Conservation (phyloP, 2,797 vertebrate genomes). For the Clamator glandarius region DNA sequence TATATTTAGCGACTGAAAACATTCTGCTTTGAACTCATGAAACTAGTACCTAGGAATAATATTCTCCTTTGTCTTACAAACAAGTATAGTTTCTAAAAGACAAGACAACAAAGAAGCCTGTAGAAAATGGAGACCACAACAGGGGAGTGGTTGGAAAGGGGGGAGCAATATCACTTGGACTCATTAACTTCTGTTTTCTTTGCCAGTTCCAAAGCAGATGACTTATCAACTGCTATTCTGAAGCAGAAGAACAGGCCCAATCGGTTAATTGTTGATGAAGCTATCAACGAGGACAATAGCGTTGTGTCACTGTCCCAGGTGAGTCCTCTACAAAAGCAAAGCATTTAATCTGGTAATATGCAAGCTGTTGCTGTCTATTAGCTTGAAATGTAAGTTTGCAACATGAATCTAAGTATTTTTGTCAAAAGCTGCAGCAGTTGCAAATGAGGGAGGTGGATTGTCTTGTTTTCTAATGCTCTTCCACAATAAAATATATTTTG, state of each 20-base stretch:
- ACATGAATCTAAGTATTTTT: not conserved
- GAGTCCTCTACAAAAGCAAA: not conserved
- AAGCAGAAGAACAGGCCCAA: slow-evolving; percentile 99
- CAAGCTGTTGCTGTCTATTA: not conserved
- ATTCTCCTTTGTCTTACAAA: not conserved
- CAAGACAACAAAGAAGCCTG: not conserved
- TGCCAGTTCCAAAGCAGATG: slow-evolving; percentile 93
- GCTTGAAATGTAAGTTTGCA: not conserved
- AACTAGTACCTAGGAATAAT: not conserved
- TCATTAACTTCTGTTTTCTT: not conserved
- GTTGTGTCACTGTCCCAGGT: slow-evolving; percentile 98
- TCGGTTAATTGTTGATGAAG: slow-evolving; percentile 97
- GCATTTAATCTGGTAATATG: not conserved
- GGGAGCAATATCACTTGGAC: not conserved
- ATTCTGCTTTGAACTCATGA: not conserved
- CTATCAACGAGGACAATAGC: slow-evolving; percentile 99
- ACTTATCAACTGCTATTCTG: slow-evolving; percentile 97
- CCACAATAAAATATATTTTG: not conserved
- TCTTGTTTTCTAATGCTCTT: not conserved
- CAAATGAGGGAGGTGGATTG: not conserved
- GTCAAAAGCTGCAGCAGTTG: not conserved
- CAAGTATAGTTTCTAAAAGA: not conserved
- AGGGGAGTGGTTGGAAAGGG: not conserved
- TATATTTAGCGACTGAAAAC: not conserved
- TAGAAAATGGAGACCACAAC: not conserved